A percentile compares a stretch with the other conserved stretches of the same genome.
Conservation (phyloP, 2,797 vertebrate genomes). For the Coracias cyanogaster region DNA sequence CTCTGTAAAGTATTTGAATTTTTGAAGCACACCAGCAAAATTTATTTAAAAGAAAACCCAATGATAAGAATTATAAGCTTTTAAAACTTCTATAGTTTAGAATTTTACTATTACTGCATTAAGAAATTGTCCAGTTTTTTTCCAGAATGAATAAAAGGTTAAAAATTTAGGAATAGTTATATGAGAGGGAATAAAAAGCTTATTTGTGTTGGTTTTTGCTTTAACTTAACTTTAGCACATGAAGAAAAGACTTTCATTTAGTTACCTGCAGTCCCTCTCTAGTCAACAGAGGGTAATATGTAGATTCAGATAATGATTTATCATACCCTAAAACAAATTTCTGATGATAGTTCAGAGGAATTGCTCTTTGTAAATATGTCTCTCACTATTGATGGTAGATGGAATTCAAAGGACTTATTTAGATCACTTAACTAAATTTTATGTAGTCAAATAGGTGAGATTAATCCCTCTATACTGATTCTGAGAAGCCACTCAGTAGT, state of each 20-base stretch:
- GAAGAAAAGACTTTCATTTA: not conserved
- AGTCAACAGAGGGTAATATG: not conserved
- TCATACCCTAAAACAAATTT: not conserved
- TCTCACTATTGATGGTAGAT: not conserved
- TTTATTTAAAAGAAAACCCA: not conserved
- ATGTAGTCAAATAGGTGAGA: not conserved
- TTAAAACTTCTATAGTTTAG: not conserved
- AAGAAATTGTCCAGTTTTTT: not conserved
- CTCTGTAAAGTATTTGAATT: not conserved
- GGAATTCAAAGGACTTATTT: not conserved
- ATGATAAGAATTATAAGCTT: not conserved
- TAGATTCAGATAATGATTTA: not conserved
- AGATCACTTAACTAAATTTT: not conserved
- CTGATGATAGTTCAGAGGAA: not conserved
- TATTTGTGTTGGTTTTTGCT: not conserved
- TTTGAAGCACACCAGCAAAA: not conserved
- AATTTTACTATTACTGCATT: not conserved
- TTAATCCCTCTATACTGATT: not conserved
- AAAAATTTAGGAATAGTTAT: not conserved
- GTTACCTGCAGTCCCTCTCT: not conserved
- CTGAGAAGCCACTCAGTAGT: not conserved
- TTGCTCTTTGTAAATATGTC: not conserved
- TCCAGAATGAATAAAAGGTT: not conserved
- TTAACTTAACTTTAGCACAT: not conserved
- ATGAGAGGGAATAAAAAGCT: not conserved